These are phyloP conservation scores for Psittacus erithacus DNA, from an alignment of 2,113 vertebrate species.

Conservation along the genomic window DNA sequence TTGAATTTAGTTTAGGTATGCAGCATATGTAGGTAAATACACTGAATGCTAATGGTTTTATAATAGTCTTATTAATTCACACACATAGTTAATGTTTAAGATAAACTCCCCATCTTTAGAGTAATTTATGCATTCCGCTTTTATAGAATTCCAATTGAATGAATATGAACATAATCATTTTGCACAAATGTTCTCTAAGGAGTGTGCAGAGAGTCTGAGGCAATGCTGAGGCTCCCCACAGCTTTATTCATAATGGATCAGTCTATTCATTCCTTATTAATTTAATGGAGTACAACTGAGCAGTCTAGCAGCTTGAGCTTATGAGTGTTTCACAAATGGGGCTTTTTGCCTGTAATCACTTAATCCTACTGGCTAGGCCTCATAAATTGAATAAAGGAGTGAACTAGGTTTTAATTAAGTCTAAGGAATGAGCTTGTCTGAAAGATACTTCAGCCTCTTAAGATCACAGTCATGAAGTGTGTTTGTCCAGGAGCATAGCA, in stretches of 20 bases:
- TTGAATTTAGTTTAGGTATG: conserved; percentile 71
- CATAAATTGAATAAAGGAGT: conserved; percentile 88
- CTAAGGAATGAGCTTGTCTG: conserved; percentile 80
- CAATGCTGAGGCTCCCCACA: conserved; percentile 80
- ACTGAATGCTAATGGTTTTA: conserved; percentile 89
- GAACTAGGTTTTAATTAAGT: conserved; percentile 98
- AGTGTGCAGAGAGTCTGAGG: conserved; percentile 81
- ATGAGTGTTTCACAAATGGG: conserved; percentile 91
- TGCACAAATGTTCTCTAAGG: conserved; percentile 83
- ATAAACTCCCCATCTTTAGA: conserved; percentile 84
- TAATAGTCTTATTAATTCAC: conserved; percentile 97
- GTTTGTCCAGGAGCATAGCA: conserved; percentile 70
- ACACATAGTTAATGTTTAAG: conserved; percentile 88
- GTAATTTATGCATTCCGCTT: conserved; percentile 84
- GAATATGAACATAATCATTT: conserved; percentile 88
- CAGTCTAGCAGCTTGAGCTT: conserved; percentile 86
- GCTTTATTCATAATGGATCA: conserved; percentile 88
- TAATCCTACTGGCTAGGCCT: conserved; percentile 95
- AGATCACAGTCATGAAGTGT: conserved; percentile 73
- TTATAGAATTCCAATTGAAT: conserved; percentile 87
- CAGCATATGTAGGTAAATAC: conserved; percentile 80
- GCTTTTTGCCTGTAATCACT: conserved; percentile 95
- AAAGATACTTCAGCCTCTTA: conserved; percentile 77
- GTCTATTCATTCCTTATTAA: conserved; percentile 89
- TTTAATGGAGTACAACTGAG: conserved; percentile 92